Evolutionary conservation across 2,888 invertebrate species (phyloP).

Genomic region (Piscicola geometra): DNA sequence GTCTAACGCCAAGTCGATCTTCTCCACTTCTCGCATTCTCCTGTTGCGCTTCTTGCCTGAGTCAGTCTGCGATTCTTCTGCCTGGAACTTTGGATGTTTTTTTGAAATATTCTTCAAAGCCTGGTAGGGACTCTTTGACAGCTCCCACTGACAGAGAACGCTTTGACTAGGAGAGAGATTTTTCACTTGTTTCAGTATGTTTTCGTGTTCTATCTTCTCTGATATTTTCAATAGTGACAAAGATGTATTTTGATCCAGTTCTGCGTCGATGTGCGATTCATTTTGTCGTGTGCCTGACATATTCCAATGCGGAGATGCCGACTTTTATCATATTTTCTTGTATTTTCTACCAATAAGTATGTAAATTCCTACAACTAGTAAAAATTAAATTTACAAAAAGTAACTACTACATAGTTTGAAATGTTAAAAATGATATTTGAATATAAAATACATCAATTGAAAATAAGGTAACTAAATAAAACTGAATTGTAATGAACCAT

Average conservation of each 20-base stretch:
- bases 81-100: neutral
- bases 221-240: neutral
- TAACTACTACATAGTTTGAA: too few species aligned
- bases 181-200: neutral
- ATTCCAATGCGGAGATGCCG: neutral
- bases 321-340: neutral
- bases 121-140: neutral
- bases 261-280: neutral
- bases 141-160: constrained; percentile 5
- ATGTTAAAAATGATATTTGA: too few species aligned
- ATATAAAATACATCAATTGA: too few species aligned
- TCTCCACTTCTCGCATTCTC: neutral
- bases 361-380: too few species aligned
- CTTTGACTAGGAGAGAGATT: neutral
- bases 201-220: neutral
- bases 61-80: neutral
- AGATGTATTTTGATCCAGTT: neutral
- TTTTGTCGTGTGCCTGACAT: neutral
- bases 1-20: constrained; percentile 21
- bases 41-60: constrained; percentile 2
- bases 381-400: too few species aligned
- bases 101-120: neutral
- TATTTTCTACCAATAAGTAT: neutral
- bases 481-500: too few species aligned
- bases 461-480: too few species aligned